Evolutionary conservation across 2,113 vertebrate genomes (phyloP).

Genomic region (Puma concolor): DNA sequence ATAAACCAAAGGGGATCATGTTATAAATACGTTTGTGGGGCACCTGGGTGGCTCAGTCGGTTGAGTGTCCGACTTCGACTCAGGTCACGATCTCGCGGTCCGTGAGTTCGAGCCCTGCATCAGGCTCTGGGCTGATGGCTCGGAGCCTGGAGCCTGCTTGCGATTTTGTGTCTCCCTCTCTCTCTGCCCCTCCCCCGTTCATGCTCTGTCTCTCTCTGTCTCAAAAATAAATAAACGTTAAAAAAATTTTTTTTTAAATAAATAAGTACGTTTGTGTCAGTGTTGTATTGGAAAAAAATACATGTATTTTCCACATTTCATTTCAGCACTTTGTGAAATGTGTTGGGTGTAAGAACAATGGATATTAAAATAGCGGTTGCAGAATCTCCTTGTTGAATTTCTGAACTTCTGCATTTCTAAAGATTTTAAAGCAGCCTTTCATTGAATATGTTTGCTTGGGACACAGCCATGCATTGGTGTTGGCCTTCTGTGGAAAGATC

Average conservation of each 20-base stretch:
- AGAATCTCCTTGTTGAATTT: not conserved
- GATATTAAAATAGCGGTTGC: not conserved
- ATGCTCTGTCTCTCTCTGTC: no score
- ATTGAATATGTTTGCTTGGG: not conserved
- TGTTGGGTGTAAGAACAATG: not conserved
- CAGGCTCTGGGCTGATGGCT: no score
- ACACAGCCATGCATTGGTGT: not conserved
- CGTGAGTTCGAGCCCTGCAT: fast-evolving
- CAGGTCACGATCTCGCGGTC: no score
- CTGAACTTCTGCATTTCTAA: not conserved
- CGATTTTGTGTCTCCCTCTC: no score
- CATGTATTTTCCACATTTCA: not conserved
- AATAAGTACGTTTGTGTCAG: not conserved
- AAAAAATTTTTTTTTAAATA: no score
- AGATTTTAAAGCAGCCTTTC: not conserved
- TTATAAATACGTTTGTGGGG: not conserved
- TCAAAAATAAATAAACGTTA: no score
- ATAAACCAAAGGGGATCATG: not conserved
- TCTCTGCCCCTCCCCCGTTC: no score
- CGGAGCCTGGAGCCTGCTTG: no score
- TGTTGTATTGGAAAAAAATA: not conserved
- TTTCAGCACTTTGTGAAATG: not conserved
- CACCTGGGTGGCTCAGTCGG: no score
- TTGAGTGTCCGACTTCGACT: no score
- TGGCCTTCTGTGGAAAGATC: not conserved